Evolutionary conservation across 1,140 invertebrate species (phyloP).

Genomic region (Chrysopa pallens): DNA sequence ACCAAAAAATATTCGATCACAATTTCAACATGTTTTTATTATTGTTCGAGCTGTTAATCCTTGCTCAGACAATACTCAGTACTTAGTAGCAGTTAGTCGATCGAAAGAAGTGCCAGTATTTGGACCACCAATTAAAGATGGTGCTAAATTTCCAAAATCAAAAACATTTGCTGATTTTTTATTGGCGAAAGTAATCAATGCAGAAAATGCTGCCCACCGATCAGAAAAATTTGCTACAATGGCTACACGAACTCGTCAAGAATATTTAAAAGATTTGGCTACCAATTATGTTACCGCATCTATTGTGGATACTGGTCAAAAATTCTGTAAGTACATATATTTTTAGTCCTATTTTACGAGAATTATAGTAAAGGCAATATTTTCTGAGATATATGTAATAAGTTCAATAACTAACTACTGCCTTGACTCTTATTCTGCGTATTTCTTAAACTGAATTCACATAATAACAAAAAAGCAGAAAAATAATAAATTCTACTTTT

Average conservation of each 20-base stretch:
- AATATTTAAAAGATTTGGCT: slow-evolving; percentile 85
- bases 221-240: slow-evolving; percentile 95
- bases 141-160: slow-evolving; percentile 69
- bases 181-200: slow-evolving; percentile 92
- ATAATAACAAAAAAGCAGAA: no score
- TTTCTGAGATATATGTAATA: no score
- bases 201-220: slow-evolving; percentile 89
- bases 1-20: slow-evolving; percentile 80
- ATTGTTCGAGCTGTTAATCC: slow-evolving; percentile 79
- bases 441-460: no score
- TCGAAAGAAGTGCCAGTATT: slow-evolving; percentile 93
- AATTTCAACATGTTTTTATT: slow-evolving; percentile 97
- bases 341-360: not conserved
- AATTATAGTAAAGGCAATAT: no score
- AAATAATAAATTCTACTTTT: not conserved
- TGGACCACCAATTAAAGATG: slow-evolving; percentile 78
- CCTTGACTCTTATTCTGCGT: no score
- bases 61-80: slow-evolving; percentile 76
- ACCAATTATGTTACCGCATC: slow-evolving; percentile 69
- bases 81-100: slow-evolving; percentile 80
- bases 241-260: slow-evolving; percentile 88
- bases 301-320: slow-evolving; percentile 68
- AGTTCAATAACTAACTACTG: no score
- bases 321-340: slow-evolving; percentile 57
- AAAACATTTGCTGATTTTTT: slow-evolving; percentile 86